These are phyloP conservation scores for Odontocerum albicorne DNA, from an alignment of 2,888 invertebrate species.

Conservation along the genomic window DNA sequence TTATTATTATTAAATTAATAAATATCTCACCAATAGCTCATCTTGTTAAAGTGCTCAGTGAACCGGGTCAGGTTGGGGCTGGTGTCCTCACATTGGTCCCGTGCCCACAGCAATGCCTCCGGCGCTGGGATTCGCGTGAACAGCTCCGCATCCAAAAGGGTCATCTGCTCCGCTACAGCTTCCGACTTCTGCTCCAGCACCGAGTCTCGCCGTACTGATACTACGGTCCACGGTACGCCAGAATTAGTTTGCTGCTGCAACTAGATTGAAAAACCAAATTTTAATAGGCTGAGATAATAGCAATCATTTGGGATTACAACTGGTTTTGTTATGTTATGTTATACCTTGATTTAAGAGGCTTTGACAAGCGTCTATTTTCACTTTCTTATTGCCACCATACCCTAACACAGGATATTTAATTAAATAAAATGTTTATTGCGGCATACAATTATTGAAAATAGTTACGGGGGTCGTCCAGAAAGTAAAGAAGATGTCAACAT, in stretches of 20 bases:
- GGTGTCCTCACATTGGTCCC: slow-evolving; percentile 95
- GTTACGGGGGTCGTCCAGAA: too few relatives aligned
- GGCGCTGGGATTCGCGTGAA: slow-evolving; percentile 97
- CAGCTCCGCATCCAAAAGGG: slow-evolving; percentile 89
- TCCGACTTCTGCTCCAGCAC: slow-evolving; percentile 92
- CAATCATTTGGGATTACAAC: too few relatives aligned
- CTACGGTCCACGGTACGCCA: slow-evolving; percentile 5
- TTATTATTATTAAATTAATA: neutral
- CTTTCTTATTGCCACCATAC: too few relatives aligned
- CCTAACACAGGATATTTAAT: neutral
- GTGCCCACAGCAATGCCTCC: slow-evolving; percentile 95
- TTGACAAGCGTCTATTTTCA: too few relatives aligned
- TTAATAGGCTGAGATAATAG: too few relatives aligned
- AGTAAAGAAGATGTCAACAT: too few relatives aligned
- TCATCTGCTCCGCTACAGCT: slow-evolving; percentile 98
- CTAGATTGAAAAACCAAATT: too few relatives aligned
- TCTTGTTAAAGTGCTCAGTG: slow-evolving; percentile 99
- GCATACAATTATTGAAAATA: too few relatives aligned
- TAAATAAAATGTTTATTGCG: neutral
- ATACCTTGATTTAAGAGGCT: too few relatives aligned
- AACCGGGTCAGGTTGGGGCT: slow-evolving; percentile 96
- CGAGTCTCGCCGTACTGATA: slow-evolving; percentile 52
- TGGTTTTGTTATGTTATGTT: too few relatives aligned
- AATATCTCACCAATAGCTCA: slow-evolving; percentile 85
- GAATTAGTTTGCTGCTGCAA: slow-evolving; percentile 27